phyloP scores from a whole-genome alignment of 2,113 vertebrate species.

The Phoxinus phoxinus region DNA sequence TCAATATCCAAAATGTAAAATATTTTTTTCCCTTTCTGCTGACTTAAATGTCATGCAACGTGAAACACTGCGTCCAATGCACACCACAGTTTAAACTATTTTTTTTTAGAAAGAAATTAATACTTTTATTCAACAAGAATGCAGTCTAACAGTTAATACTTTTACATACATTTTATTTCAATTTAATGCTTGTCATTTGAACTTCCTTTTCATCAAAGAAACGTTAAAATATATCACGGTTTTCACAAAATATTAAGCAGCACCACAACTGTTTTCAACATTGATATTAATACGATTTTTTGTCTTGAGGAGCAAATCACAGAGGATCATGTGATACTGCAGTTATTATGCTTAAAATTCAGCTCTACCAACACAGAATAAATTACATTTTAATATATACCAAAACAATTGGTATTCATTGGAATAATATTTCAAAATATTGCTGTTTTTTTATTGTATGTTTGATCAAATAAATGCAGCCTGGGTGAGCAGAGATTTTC shows the following conservation, averaged over 20 bases:
- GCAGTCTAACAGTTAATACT: no score
- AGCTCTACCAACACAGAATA: not conserved
- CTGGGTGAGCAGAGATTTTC: not conserved
- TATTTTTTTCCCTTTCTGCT: no score
- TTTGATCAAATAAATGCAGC: not conserved
- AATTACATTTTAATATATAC: not conserved
- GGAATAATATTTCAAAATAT: no score
- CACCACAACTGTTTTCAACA: not conserved
- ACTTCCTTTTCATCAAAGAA: not conserved
- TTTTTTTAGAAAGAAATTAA: no score
- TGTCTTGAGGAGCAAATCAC: not conserved
- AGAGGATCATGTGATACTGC: not conserved
- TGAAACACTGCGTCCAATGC: no score
- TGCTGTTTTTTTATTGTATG: not conserved
- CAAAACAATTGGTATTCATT: not conserved
- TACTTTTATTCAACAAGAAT: no score
- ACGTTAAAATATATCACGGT: not conserved
- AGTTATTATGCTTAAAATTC: not conserved
- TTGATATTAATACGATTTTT: not conserved
- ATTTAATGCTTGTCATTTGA: no score
- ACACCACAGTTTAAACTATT: no score
- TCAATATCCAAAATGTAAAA: not conserved
- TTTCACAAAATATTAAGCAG: not conserved
- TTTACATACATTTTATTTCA: no score
- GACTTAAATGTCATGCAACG: no score